These are phyloP conservation scores for Balanococcus diminutus DNA, from an alignment of 2,888 invertebrate species.

Conservation along the genomic window DNA sequence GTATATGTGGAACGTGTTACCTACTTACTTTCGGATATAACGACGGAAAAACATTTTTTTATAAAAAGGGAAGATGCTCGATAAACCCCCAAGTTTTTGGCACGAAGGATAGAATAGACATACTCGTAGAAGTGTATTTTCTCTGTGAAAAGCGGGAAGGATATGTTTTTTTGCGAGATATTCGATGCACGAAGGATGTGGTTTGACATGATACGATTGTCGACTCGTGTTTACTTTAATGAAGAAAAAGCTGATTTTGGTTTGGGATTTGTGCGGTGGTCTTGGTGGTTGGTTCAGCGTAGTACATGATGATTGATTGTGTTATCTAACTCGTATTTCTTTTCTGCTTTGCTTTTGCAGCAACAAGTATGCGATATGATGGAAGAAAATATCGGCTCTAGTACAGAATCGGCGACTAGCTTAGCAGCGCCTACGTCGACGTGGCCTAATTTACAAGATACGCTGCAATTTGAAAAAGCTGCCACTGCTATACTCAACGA, in stretches of 20 bases:
- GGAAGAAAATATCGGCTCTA: constrained; percentile 50
- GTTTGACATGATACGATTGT: background rate
- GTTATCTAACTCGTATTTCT: background rate
- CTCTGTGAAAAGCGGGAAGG: background rate
- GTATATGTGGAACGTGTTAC: background rate
- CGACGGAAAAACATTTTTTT: background rate
- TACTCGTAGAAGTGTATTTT: background rate
- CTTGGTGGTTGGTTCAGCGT: background rate
- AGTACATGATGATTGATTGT: background rate
- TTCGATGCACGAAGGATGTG: background rate
- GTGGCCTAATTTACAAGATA: constrained; percentile 80
- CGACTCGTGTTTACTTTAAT: background rate
- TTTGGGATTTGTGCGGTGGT: background rate
- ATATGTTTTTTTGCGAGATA: background rate
- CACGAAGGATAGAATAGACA: background rate
- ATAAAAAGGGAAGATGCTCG: background rate
- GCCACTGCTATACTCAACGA: constrained; percentile 77
- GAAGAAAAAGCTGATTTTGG: background rate
- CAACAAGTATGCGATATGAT: constrained; percentile 55
- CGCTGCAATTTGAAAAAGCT: constrained; percentile 75
- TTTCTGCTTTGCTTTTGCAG: constrained; percentile 37
- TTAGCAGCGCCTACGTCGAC: constrained; percentile 63
- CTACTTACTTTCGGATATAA: background rate
- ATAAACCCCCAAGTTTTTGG: background rate
- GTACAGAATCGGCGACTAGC: constrained; percentile 52